Percentiles rank a stretch among this genome's conserved stretches.
Conservation (phyloP, 1,140 invertebrate genomes). For the Onthophagus taurus region DNA sequence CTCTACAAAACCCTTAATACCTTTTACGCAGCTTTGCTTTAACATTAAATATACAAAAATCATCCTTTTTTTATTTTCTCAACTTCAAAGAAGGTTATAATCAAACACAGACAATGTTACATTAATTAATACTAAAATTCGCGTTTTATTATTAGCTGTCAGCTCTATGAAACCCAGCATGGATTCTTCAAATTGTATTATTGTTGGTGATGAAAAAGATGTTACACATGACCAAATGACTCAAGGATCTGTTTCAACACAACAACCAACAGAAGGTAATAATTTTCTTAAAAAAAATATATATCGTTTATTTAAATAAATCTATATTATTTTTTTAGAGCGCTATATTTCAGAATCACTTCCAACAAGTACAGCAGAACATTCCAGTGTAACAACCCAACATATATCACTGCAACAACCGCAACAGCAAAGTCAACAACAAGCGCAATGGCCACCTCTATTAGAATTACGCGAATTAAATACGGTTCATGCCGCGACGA, state of each 20-base stretch:
- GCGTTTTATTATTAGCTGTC: constrained; percentile 58
- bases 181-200: constrained; percentile 76
- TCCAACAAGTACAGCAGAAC: constrained; percentile 58
- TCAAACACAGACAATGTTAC: no score
- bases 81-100: background rate
- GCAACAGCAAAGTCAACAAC: constrained; percentile 43
- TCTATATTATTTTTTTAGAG: constrained; percentile 4
- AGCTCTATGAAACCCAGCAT: constrained; percentile 75
- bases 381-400: constrained; percentile 44
- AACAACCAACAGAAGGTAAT: constrained; percentile 67
- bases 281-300: constrained; percentile 18
- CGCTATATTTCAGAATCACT: constrained; percentile 47
- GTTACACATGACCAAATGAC: constrained; percentile 71
- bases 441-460: constrained; percentile 63
- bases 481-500: constrained; percentile 66
- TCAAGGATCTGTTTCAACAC: constrained; percentile 60
- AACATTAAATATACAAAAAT: no score
- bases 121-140: background rate
- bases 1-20: background rate
- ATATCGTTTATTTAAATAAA: background rate
- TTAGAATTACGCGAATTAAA: constrained; percentile 73
- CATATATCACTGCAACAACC: constrained; percentile 31
- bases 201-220: constrained; percentile 82
- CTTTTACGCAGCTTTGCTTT: no score
- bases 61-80: no score